Conservation (phyloP, 1,140 invertebrate species). For the Philotrypesis tridentata region DNA sequence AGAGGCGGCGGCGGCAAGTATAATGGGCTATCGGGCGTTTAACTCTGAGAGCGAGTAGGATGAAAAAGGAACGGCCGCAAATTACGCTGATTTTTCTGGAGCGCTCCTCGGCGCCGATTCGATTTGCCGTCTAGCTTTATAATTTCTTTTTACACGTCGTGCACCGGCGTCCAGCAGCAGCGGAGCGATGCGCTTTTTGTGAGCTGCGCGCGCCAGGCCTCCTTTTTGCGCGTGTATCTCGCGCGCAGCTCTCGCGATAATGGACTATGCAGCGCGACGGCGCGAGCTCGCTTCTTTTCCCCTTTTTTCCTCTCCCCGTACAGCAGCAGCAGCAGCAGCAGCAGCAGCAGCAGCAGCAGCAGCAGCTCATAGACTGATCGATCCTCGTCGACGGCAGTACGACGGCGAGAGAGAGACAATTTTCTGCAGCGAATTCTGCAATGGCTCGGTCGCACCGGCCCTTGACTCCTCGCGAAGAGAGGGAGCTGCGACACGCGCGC, state of each 20-base stretch:
- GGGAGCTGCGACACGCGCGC: not conserved
- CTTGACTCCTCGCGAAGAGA: not conserved
- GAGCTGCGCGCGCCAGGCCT: not conserved
- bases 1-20: slow-evolving; percentile 45
- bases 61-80: not conserved
- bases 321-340: too few relatives aligned
- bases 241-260: not conserved
- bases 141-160: slow-evolving; percentile 2
- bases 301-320: not conserved
- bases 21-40: slow-evolving; percentile 5
- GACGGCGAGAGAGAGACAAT: too few relatives aligned
- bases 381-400: too few relatives aligned
- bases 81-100: not conserved
- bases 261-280: not conserved
- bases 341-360: too few relatives aligned
- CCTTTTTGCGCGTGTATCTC: not conserved
- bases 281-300: not conserved
- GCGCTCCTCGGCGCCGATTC: not conserved
- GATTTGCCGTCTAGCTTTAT: not conserved
- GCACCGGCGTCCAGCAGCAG: too few relatives aligned
- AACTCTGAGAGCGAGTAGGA: not conserved
- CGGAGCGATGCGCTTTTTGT: not conserved
- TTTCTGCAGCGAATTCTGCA: too few relatives aligned
- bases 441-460: too few relatives aligned
- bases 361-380: too few relatives aligned